Conservation (phyloP, 2,113 vertebrate genomes). For the Crotophaga sulcirostris region DNA sequence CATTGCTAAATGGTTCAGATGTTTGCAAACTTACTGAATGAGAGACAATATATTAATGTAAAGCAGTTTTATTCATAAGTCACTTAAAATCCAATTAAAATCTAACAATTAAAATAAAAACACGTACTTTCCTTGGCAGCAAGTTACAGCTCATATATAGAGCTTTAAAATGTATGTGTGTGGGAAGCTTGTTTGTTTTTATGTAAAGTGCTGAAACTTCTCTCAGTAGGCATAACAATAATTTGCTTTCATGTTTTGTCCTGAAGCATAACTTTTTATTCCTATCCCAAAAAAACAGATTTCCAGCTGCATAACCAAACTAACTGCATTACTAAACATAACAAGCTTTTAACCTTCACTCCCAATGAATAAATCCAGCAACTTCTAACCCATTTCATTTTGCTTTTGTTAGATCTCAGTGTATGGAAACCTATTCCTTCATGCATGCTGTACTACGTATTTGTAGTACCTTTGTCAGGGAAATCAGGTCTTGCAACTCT, state of each 20-base stretch:
- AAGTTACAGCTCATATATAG: neutral
- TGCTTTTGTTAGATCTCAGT: neutral
- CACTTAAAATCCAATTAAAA: slow-evolving; percentile 57
- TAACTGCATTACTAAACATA: slow-evolving; percentile 21
- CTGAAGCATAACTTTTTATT: slow-evolving; percentile 51
- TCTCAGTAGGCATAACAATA: slow-evolving; percentile 20
- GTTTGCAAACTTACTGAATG: neutral
- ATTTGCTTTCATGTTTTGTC: slow-evolving; percentile 56
- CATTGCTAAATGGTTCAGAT: neutral
- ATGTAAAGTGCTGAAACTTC: slow-evolving; percentile 33
- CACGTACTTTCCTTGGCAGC: slow-evolving; percentile 3
- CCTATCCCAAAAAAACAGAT: neutral
- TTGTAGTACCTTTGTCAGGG: slow-evolving; percentile 12
- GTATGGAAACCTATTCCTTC: neutral
- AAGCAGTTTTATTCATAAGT: slow-evolving; percentile 13
- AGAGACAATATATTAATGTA: neutral
- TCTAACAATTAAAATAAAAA: slow-evolving; percentile 31
- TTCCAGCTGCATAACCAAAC: slow-evolving; percentile 27
- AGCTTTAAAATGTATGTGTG: neutral
- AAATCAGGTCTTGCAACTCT: neutral
- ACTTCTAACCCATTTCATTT: neutral
- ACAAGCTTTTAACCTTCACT: slow-evolving; percentile 29
- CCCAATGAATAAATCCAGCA: neutral
- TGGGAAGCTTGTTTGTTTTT: slow-evolving; percentile 48
- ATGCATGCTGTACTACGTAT: neutral